Evolutionary conservation across 2,797 vertebrate genomes (phyloP), one percentile per base, ranked within the genome.

Genomic region (Zenarchopterus dispar): DNA sequence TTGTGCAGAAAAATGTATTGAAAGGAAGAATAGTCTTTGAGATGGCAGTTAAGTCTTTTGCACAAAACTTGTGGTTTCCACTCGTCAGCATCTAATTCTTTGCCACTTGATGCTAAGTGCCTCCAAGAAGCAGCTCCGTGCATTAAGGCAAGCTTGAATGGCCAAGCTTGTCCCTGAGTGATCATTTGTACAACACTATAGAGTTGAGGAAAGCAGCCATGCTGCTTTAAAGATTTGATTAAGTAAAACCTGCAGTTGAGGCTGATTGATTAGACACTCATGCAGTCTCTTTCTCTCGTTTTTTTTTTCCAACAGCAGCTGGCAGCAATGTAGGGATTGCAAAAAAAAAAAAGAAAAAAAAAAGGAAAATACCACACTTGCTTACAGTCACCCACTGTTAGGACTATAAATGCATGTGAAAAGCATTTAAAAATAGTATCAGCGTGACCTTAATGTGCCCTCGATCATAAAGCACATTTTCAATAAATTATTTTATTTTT

Each of bases 201-300:
- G 28, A 42, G 60, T 26, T 24, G 51, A 62, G 51, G 48, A 80
- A 76, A 84, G 69, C 63, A 57, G 75, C 44, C 2, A 48, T 73
- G 64, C 68, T 67, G 84, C 85, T 84, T 87, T 77, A 78, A 90
- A 82, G 72, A 86, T 77, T 85, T 86, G 76, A 86, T 82, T 84
- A 87, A 87, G 75, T 84, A 88, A 62, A 89, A 87, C 60, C 76
- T 71, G 75, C 65, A 82, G 56, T 72, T 82, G 78, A 89, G 81
- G 83, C 68, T 87, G 87, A 90, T 82, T 87, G 83, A 89, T 89
- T 89, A 87, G 85, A 84, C 2, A 39, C 56, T 58, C 65, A 53
- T 15, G 8, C 63, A 72, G 62, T 67, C 31, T 60, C 78, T 75
- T 80, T 58, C 19, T 53, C 62, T 67, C 21, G 23, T 62, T 52